Percentiles rank a stretch among this genome's conserved stretches.
These are phyloP conservation scores for Micrasema longulum DNA, from an alignment of 1,140 invertebrate species.

Conservation along the genomic window DNA sequence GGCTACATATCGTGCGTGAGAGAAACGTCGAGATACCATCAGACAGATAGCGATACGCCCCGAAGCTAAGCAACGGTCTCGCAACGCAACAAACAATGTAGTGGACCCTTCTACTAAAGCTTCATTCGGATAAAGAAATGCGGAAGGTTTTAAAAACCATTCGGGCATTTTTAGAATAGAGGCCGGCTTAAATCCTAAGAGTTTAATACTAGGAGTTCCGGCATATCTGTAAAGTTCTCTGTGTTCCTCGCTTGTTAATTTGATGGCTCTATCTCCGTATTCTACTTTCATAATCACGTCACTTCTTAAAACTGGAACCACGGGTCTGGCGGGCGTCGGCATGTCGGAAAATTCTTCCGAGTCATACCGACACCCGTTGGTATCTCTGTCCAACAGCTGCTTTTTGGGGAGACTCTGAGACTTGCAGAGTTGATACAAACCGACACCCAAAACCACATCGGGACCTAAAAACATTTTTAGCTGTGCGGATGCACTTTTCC, in stretches of 20 bases:
- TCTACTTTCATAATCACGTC: conserved; percentile 40
- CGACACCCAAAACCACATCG: conserved; percentile 43
- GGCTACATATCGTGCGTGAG: conserved; percentile 41
- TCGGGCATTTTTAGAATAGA: conserved; percentile 37
- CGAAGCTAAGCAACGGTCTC: conserved; percentile 46
- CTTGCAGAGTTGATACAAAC: conserved; percentile 46
- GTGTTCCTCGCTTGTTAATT: conserved; percentile 40
- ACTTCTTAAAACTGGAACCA: conserved; percentile 28
- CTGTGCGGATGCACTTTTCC: conserved; percentile 36
- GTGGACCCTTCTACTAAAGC: conserved; percentile 43
- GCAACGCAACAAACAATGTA: conserved; percentile 40
- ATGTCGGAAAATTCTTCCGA: background rate
- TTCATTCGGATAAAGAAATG: conserved; percentile 51
- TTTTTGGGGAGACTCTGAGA: conserved; percentile 34
- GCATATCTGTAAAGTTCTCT: conserved; percentile 47
- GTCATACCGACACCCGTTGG: conserved; percentile 40
- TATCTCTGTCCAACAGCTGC: conserved; percentile 34
- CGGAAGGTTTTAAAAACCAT: conserved; percentile 43
- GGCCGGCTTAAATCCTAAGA: conserved; percentile 48
- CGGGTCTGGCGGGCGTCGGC: background rate
- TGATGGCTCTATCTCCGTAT: conserved; percentile 42
- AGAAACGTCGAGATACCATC: conserved; percentile 44
- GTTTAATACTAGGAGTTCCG: conserved; percentile 41
- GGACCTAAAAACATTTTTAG: conserved; percentile 44
- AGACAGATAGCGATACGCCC: conserved; percentile 43